Percentiles rank a stretch among this genome's conserved stretches.
These are phyloP conservation scores for Petrocephalus schoutedeni DNA, from an alignment of 2,797 vertebrate species.

Conservation along the genomic window DNA sequence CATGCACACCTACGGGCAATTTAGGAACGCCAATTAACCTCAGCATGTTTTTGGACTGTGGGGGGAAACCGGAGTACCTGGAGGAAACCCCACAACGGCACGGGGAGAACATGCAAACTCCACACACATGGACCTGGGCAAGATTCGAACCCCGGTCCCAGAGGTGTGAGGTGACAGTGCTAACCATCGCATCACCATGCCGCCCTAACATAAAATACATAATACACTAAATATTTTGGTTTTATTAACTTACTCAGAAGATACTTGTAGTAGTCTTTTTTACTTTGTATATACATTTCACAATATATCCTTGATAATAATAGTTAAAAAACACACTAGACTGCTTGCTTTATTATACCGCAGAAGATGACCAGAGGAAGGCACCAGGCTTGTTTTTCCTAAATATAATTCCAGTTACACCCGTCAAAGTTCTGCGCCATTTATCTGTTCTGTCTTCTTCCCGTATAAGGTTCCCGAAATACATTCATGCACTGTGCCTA, in stretches of 20 bases:
- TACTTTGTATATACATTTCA: background rate
- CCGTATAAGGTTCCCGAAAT: background rate
- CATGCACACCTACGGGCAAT: too few species aligned
- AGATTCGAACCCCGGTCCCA: too few species aligned
- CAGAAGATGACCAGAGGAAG: background rate
- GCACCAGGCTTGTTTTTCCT: background rate
- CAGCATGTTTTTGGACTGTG: too few species aligned
- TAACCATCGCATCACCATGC: too few species aligned
- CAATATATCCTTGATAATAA: background rate
- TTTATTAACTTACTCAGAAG: background rate
- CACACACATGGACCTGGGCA: too few species aligned
- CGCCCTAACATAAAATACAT: background rate
- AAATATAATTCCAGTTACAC: slow-evolving; percentile 1
- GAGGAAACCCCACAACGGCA: too few species aligned
- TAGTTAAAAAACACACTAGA: background rate
- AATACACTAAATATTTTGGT: background rate
- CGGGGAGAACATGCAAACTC: too few species aligned
- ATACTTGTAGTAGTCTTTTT: background rate
- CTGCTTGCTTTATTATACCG: background rate
- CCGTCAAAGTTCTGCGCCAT: background rate
- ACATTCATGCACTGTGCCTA: background rate
- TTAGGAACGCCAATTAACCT: too few species aligned
- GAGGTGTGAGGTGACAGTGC: too few species aligned
- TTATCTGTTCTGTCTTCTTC: background rate
- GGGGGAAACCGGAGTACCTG: too few species aligned